Percentiles rank a stretch among this genome's conserved stretches.
Conservation (phyloP, 2,888 invertebrate genomes). For the Ennomos fuscantarius region DNA sequence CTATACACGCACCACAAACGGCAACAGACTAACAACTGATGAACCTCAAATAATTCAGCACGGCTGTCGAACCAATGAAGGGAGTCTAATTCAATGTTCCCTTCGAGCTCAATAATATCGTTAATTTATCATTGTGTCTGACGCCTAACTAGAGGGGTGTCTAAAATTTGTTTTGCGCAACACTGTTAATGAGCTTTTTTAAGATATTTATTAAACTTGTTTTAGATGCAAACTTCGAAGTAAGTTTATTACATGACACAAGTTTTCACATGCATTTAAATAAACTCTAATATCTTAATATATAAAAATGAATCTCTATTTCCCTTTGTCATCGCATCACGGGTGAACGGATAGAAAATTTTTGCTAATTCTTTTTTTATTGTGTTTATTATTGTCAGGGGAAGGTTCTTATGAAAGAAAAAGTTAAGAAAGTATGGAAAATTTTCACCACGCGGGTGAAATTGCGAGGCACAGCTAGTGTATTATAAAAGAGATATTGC, state of each 20-base stretch:
- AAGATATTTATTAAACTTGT: conserved; percentile 6
- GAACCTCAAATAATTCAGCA: conserved; percentile 39
- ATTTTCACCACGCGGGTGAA: too few species aligned
- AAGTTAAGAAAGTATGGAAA: too few species aligned
- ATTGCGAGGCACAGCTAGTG: too few species aligned
- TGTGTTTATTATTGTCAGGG: too few species aligned
- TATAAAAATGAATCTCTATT: too few species aligned
- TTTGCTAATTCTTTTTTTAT: too few species aligned
- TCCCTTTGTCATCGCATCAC: too few species aligned
- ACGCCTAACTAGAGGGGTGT: conserved; percentile 8
- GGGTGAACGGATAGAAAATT: too few species aligned
- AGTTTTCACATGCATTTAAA: too few species aligned
- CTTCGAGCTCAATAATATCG: conserved; percentile 64
- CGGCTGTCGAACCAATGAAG: conserved; percentile 36
- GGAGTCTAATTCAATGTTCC: conserved; percentile 69
- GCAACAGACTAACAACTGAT: conserved; percentile 35
- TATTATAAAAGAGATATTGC: too few species aligned
- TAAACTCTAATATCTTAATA: too few species aligned
- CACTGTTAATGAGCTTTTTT: conserved; percentile 10
- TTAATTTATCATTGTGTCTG: conserved; percentile 72
- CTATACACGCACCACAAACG: conserved; percentile 26
- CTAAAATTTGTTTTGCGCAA: conserved; percentile 16
- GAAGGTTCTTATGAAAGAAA: too few species aligned
- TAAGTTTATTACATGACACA: background rate
- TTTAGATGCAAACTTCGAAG: background rate